Conservation (phyloP, 1,140 invertebrate genomes). For the Chironomus striatipennis region DNA sequence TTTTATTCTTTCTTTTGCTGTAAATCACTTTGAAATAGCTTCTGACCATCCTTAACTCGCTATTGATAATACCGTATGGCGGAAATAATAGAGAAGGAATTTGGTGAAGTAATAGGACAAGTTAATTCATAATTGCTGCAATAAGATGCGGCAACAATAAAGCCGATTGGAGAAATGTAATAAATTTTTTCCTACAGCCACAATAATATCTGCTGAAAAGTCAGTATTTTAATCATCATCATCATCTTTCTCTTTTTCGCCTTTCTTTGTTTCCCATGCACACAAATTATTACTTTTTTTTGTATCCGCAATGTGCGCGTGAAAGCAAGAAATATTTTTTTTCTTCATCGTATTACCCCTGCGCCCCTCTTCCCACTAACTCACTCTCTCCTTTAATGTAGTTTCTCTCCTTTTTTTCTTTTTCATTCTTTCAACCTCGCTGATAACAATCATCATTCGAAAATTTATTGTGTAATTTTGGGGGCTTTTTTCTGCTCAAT, state of each 20-base stretch:
- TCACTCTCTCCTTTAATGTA: too few species aligned
- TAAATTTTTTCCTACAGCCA: neutral
- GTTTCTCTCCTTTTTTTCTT: neutral
- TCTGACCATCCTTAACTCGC: too few species aligned
- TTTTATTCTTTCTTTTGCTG: too few species aligned
- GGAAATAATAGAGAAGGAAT: too few species aligned
- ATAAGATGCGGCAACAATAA: neutral
- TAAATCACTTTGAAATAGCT: too few species aligned
- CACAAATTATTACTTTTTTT: too few species aligned
- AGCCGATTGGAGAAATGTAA: neutral
- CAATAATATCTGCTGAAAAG: neutral
- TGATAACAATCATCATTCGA: slow-evolving; percentile 12
- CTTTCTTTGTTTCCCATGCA: neutral
- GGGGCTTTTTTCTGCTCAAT: neutral
- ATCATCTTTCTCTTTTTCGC: neutral
- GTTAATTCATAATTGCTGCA: neutral
- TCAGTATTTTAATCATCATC: slow-evolving; percentile 3
- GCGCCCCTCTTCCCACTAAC: neutral
- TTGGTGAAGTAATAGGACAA: neutral
- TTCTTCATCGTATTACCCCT: neutral
- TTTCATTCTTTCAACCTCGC: neutral
- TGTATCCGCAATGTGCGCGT: too few species aligned
- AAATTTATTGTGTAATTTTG: slow-evolving; percentile 10
- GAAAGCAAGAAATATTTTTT: neutral
- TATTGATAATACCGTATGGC: too few species aligned